Evolutionary conservation across 2,113 vertebrate species (phyloP), one percentile per base, ranked within the genome.

Genomic region (Cyrtonyx montezumae): DNA sequence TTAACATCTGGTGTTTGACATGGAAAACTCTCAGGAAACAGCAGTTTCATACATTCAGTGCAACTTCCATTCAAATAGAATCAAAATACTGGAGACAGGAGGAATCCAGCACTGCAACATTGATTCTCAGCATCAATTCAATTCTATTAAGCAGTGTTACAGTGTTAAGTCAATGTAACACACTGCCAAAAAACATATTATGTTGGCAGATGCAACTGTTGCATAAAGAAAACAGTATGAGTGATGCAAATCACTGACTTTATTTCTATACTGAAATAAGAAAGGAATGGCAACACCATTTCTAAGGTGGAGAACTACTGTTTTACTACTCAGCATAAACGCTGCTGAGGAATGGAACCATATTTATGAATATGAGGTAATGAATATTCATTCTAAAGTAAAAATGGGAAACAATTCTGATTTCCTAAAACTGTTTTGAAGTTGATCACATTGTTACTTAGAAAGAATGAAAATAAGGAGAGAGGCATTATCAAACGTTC

Each of bases 11-110:
- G 70, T 92, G 84, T 97, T 97, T 97, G 90, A 96, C 87, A 95
- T 65, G 82, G 95, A 97, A 97, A 97, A 94, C 91, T 97, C 92
- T 97, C 88, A 97, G 95, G 90, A 96, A 97, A 96, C 84, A 95
- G 94, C 91, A 91, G 90, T 86, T 97, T 97, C 93, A 94, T 84
- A 97, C 45, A 94, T 84, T 84, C 90, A 86, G 51, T 79, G 78
- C 81, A 95, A 97, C 83, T 97, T 97, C 77, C 75, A 97, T 93
- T 96, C 78, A 96, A 96, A 94, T 17, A 90, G 78, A 95, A 84
- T 93, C 69, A 91, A 95, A 96, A 96, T 91, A 80, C 58, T 85
- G 30, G 37, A 40, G 76, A 95, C 22, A 61, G 74, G 77, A 92
- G 46, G 13, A 88, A 93, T 88, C 77, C 32, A 80, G 32, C 28